Percentiles rank a stretch among this genome's conserved stretches.
These are phyloP conservation scores for Automeris io DNA, from an alignment of 2,888 invertebrate species.

Conservation along the genomic window DNA sequence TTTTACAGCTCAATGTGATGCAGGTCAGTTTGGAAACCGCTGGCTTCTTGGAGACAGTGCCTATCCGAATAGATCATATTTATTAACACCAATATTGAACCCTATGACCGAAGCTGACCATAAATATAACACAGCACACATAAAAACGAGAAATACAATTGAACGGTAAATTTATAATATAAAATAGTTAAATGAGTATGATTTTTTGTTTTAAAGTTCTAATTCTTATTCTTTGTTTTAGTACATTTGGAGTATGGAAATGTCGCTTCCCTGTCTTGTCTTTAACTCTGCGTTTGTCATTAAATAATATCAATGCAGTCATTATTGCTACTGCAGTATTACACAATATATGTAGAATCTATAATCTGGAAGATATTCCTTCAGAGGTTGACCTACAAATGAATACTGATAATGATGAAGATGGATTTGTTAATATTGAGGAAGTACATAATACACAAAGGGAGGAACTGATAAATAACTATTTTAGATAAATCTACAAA, in stretches of 20 bases:
- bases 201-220: not conserved
- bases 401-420: not conserved
- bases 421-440: not conserved
- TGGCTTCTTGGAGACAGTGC: too few relatives aligned
- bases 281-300: slow-evolving; percentile 7
- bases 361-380: slow-evolving; percentile 8
- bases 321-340: slow-evolving; percentile 12
- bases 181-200: too few relatives aligned
- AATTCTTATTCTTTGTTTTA: slow-evolving; percentile 7
- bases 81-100: too few relatives aligned
- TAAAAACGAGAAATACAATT: too few relatives aligned
- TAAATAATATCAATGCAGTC: slow-evolving; percentile 4
- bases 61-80: too few relatives aligned
- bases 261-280: slow-evolving; percentile 12
- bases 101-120: too few relatives aligned
- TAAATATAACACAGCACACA: too few relatives aligned
- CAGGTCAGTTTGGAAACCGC: too few relatives aligned
- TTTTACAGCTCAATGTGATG: too few relatives aligned
- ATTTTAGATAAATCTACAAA: too few relatives aligned
- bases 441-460: not conserved
- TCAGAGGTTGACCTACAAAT: slow-evolving; percentile 10
- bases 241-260: slow-evolving; percentile 11
- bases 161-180: too few relatives aligned
- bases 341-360: slow-evolving; percentile 12
- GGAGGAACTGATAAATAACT: not conserved